Evolutionary conservation across 2,797 vertebrate species (phyloP).

Genomic region (Pogonophryne albipinna): DNA sequence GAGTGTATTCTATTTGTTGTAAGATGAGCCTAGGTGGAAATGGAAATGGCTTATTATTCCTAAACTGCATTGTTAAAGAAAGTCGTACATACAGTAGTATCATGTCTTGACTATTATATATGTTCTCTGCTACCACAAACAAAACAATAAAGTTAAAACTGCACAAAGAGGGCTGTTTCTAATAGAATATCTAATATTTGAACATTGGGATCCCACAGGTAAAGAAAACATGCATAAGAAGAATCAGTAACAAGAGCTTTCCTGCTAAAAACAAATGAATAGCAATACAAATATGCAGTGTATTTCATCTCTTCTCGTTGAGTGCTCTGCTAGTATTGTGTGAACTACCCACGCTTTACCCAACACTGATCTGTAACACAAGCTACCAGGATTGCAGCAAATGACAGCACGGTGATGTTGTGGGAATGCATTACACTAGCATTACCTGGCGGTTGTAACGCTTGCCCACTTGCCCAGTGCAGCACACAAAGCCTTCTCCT

Average conservation of each 20-base stretch:
- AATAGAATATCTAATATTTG: not conserved
- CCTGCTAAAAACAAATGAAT: not conserved
- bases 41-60: not conserved
- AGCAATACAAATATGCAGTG: constrained; percentile 4
- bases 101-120: not conserved
- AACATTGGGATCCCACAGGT: not conserved
- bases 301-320: constrained; percentile 12
- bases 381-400: constrained; percentile 14
- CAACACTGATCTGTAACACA: constrained; percentile 35
- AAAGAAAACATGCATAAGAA: not conserved
- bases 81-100: not conserved
- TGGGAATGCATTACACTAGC: constrained; percentile 57
- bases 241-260: not conserved
- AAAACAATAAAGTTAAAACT: constrained; percentile 1
- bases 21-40: constrained; percentile 19
- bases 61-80: constrained; percentile 1
- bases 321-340: constrained; percentile 28
- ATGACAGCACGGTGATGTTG: constrained; percentile 39
- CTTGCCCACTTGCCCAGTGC: constrained; percentile 53
- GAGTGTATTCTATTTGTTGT: constrained; percentile 7
- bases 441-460: constrained; percentile 48
- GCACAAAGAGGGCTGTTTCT: not conserved
- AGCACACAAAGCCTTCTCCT: constrained; percentile 44
- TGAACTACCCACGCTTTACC: constrained; percentile 50
- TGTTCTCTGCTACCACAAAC: not conserved